These are phyloP conservation scores for Willisornis vidua DNA, from an alignment of 2,113 vertebrate species.

Conservation along the genomic window DNA sequence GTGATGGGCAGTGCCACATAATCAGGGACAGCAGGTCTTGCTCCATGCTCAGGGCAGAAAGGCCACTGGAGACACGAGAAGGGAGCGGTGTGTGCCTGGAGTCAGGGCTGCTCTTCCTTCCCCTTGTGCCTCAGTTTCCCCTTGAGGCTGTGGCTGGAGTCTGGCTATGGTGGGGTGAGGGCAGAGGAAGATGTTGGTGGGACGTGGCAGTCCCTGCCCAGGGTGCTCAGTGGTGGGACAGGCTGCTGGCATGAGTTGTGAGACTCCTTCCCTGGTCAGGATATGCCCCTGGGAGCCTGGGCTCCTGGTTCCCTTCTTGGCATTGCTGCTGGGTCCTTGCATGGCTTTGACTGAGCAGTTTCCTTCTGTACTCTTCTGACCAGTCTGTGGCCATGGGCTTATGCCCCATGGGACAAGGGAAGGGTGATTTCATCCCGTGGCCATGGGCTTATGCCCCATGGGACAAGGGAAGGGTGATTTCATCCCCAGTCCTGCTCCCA, in stretches of 20 bases:
- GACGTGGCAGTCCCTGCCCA: accelerated
- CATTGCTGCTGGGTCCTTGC: neutral
- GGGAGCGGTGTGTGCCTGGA: neutral
- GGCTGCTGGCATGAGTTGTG: neutral
- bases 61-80: neutral
- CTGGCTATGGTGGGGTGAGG: neutral
- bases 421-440: neutral
- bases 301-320: neutral
- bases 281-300: accelerated
- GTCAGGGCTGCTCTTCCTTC: neutral
- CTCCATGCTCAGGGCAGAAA: neutral
- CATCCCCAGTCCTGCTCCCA: too few relatives aligned
- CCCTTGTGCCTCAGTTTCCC: neutral
- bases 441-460: neutral
- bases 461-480: neutral
- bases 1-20: neutral
- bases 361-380: neutral
- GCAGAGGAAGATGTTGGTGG: neutral
- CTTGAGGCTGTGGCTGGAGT: neutral
- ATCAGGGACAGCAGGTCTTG: neutral
- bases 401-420: neutral
- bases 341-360: neutral
- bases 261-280: neutral
- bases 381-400: neutral
- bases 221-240: neutral